phyloP scores from a whole-genome alignment of 2,888 invertebrate genomes.

The Phyllotreta cruciferae region DNA sequence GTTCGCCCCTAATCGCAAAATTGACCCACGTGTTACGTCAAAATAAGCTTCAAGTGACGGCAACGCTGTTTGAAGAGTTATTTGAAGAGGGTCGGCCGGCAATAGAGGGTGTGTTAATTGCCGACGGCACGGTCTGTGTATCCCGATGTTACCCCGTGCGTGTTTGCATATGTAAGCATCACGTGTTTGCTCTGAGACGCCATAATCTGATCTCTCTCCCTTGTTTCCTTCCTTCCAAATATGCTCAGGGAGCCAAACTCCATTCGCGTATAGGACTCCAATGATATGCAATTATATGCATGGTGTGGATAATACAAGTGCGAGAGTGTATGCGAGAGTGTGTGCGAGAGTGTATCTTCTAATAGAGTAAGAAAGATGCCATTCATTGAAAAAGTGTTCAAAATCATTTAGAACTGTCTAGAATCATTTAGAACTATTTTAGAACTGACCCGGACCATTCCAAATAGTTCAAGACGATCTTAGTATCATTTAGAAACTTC shows the following conservation, averaged over 20 bases:
- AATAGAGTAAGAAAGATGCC: too few species aligned
- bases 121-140: conserved; percentile 48
- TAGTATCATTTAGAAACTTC: too few species aligned
- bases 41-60: conserved; percentile 38
- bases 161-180: conserved; percentile 53
- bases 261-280: neutral
- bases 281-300: too few species aligned
- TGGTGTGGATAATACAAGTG: too few species aligned
- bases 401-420: too few species aligned
- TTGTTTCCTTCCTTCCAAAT: conserved; percentile 19
- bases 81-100: conserved; percentile 50
- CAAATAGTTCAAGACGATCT: too few species aligned
- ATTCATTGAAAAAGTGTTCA: too few species aligned
- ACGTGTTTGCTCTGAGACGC: conserved; percentile 47
- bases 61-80: conserved; percentile 37
- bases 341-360: too few species aligned
- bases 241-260: neutral
- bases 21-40: conserved; percentile 43
- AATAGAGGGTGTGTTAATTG: conserved; percentile 56
- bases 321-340: too few species aligned
- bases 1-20: conserved; percentile 1
- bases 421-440: too few species aligned
- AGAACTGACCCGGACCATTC: too few species aligned
- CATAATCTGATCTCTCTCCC: conserved; percentile 20
- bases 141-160: conserved; percentile 41